These are phyloP conservation scores for Limanda limanda DNA, from an alignment of 2,113 vertebrate species.

Conservation along the genomic window DNA sequence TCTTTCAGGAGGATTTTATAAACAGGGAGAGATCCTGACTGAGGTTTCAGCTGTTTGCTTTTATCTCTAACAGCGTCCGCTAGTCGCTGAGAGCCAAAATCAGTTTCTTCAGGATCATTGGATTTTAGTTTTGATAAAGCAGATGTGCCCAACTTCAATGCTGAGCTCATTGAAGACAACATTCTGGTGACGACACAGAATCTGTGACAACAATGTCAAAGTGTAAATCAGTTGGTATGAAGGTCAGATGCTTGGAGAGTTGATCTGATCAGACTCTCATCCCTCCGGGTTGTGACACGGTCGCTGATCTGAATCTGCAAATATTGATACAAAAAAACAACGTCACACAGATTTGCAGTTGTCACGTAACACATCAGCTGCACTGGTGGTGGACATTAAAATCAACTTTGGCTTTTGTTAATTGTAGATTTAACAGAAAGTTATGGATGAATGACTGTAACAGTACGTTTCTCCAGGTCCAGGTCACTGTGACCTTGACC, in stretches of 20 bases:
- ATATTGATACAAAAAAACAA: neutral
- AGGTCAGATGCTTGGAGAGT: neutral
- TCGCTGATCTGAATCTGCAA: neutral
- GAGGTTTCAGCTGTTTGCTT: neutral
- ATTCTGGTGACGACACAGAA: neutral
- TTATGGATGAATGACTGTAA: no score
- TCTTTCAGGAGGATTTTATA: slow-evolving; percentile 17
- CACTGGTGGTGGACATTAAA: neutral
- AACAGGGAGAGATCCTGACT: neutral
- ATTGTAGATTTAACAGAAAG: no score
- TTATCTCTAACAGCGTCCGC: slow-evolving; percentile 11
- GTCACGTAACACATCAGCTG: neutral
- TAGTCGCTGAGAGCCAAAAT: neutral
- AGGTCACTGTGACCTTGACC: no score
- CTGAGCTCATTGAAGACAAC: neutral
- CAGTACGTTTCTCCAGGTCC: no score
- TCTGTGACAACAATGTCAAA: no score
- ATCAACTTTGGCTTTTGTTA: no score
- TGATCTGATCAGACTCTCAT: neutral
- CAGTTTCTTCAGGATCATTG: neutral
- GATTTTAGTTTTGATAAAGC: neutral
- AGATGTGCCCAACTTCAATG: neutral
- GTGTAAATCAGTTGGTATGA: neutral
- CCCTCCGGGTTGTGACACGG: neutral
- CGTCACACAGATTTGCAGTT: no score